Percentiles rank a stretch among this genome's conserved stretches.
These are phyloP conservation scores for Abrostola tripartita DNA, from an alignment of 2,888 invertebrate species.

Conservation along the genomic window DNA sequence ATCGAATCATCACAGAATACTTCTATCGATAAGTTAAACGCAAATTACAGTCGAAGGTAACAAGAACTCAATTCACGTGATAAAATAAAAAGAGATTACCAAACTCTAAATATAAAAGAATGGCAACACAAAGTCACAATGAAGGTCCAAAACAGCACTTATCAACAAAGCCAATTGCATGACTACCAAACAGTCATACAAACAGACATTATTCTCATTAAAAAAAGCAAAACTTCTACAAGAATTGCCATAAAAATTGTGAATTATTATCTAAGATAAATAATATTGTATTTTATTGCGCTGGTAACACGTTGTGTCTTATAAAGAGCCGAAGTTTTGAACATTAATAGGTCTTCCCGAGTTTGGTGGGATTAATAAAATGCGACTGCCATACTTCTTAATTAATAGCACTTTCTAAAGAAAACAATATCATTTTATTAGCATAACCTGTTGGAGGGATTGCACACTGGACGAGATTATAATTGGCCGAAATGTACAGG, in stretches of 20 bases:
- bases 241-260: constrained; percentile 77
- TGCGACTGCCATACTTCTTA: constrained; percentile 83
- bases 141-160: constrained; percentile 12
- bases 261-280: constrained; percentile 81
- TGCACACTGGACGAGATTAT: constrained; percentile 53
- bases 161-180: constrained; percentile 46
- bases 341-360: constrained; percentile 83
- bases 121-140: neutral
- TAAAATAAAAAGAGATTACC: too few species aligned
- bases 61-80: too few species aligned
- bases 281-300: constrained; percentile 79
- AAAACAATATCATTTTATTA: constrained; percentile 88
- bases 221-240: constrained; percentile 64
- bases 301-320: constrained; percentile 79
- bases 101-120: neutral
- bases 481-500: neutral
- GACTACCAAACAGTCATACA: constrained; percentile 23
- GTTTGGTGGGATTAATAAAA: constrained; percentile 85
- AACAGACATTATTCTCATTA: constrained; percentile 68
- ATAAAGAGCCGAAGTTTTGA: constrained; percentile 77
- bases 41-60: too few species aligned
- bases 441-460: constrained; percentile 72
- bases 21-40: too few species aligned
- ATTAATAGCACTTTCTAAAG: constrained; percentile 87
- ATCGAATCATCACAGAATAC: too few species aligned